Evolutionary conservation across 2,888 invertebrate species (phyloP), one percentile per base, ranked within the genome.

Genomic region (Athetis lepigone): DNA sequence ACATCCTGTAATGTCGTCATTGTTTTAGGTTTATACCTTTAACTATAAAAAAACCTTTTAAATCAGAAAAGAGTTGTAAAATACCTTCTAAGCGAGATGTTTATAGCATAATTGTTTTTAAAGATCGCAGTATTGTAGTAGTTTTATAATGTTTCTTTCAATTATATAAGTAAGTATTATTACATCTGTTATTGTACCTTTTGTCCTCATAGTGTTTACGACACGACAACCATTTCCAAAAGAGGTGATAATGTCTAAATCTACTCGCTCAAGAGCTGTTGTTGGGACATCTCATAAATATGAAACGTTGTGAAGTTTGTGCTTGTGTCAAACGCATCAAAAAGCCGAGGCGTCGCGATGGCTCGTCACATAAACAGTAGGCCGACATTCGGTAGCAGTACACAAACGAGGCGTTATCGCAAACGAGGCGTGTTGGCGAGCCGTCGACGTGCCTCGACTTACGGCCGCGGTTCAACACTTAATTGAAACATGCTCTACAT

Each of bases 401-500:
- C 45, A 13, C 57, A 70, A 72, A 65, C 68, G 67, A 62, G 52
- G 21, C 45, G 40, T 59, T 62, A 47, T 46, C 54, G 27, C 57
- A 67, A 67, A 65, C 59, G 27, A 61, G 46, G 66, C 54, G 33
- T 49, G 57, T 52, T 43, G 56, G 57, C 43, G 18, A 57, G 16
- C 50, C 57, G 50, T 42, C 57, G 58, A 74, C 67, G 39, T 68
- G 68, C 47, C 29, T 29, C 62, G 65, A 77, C 55, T 73, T 74
- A 74, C 57, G 51, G 57, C 66, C 63, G 42, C 37, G 4, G 49
- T 46, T 59, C 49, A 37, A 21, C 55, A 33, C 54, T 65, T 73
- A 76, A 79, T 77, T 77, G 80, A 70, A 57, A 68, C 77, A 76
- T 47, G 55, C 33, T 63, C 21, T 39, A 75, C 70, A 55, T 63